Evolutionary conservation across 2,113 vertebrate species (phyloP), one percentile per base, ranked within the genome.

Genomic region (Acanthisitta chloris): DNA sequence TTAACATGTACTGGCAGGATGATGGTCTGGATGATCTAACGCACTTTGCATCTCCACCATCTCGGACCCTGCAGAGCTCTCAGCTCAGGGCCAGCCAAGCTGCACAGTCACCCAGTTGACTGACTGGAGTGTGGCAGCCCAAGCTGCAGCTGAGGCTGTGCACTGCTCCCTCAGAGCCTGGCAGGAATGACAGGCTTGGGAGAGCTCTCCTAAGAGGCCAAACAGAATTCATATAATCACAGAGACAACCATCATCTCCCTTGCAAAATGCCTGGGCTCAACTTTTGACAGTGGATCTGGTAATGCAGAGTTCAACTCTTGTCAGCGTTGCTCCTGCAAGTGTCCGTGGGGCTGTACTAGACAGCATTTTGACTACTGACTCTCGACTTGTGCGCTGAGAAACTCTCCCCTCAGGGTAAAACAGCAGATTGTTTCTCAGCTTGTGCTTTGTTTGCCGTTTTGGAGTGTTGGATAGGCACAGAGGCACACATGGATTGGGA

Each of bases 41-140:
- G 81, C 78, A 77, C 91, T 88, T 96, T 96, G 93, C 91, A 97
- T 92, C 94, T 95, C 91, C 69, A 89, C 40, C 62, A 89, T 91
- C 93, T 90, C 36, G 88, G 87, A 96, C 76, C 70, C 85, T 38
- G 33, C 90, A 90, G 4, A 91, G 78, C 6, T 6, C 71, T 86
- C 2, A 66, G 38, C 78, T 89, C 25, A 90, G 42, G 29, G 58
- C 36, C 90, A 85, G 90, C 87, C 92, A 97, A 94, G 74, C 42
- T 46, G 8, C 6, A 58, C 2, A 92, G 71, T 66, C 34, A 31
- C 79, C 77, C 79, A 4, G 9, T 34, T 0, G 0, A 17, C 84
- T 86, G 79, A 94, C 26, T 43, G 64, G 34, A 38, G 36, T 16
- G 71, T 17, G n/a, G n/a, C n/a, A n/a, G n/a, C n/a, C n/a, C n/a